Evolutionary conservation across 2,888 invertebrate species (phyloP).

Genomic region (Leptopilina drosophilae): DNA sequence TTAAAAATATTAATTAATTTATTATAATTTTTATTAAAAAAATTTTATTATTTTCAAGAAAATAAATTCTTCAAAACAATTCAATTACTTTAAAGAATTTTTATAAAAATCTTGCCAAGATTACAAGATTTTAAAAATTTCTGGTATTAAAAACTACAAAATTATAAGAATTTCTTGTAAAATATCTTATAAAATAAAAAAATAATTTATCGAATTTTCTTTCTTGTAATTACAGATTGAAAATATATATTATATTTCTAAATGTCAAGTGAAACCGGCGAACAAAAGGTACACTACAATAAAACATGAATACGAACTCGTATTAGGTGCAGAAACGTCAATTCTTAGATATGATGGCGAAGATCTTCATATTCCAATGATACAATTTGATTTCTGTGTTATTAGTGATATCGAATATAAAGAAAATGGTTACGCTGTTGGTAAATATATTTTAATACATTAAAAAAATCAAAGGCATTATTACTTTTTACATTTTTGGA

Average conservation of each 20-base stretch:
- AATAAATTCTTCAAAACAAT: no score
- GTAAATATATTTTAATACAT: not conserved
- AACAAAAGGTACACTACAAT: not conserved
- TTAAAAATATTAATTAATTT: no score
- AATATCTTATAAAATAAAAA: not conserved
- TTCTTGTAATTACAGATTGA: not conserved
- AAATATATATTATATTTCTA: not conserved
- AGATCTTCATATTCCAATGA: not conserved
- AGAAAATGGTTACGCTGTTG: not conserved
- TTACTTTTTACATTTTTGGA: no score
- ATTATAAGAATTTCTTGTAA: no score
- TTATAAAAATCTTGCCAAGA: no score
- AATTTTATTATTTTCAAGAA: no score
- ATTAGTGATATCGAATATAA: not conserved
- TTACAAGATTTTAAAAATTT: no score
- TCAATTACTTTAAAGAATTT: no score
- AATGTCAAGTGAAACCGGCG: not conserved
- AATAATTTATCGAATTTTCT: not conserved
- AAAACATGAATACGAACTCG: slow-evolving; percentile 10
- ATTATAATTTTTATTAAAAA: no score
- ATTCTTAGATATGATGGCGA: not conserved
- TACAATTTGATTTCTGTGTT: not conserved
- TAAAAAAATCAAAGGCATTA: no score
- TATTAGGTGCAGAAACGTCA: not conserved
- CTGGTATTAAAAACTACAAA: no score